These are phyloP conservation scores for Pituophis catenifer DNA, from an alignment of 2,113 vertebrate species.

Conservation along the genomic window DNA sequence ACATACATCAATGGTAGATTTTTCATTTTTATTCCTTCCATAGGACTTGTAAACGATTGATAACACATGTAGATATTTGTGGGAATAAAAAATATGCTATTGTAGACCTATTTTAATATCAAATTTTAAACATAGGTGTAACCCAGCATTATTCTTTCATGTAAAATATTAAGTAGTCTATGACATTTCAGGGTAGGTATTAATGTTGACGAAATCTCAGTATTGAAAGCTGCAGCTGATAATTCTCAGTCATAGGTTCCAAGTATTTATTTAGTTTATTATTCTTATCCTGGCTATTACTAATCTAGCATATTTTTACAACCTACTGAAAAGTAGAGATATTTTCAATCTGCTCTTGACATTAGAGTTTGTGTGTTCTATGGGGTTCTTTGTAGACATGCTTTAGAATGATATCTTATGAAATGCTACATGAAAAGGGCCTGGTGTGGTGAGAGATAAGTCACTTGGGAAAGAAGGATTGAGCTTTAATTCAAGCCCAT, in stretches of 20 bases:
- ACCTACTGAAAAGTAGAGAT: not conserved
- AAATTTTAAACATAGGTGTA: not conserved
- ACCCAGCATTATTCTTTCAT: not conserved
- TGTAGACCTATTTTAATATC: not conserved
- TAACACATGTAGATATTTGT: constrained; percentile 22
- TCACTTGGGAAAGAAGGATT: not conserved
- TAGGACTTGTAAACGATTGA: fast-evolving
- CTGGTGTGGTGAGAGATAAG: not conserved
- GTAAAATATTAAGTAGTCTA: not conserved
- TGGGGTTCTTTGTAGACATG: not conserved
- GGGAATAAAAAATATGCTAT: constrained; percentile 9
- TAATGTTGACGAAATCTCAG: not conserved
- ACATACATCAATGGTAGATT: not conserved
- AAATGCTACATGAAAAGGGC: not conserved
- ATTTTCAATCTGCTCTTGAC: not conserved
- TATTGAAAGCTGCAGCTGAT: not conserved
- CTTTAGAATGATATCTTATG: not conserved
- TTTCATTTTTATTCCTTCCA: not conserved
- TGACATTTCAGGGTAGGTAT: not conserved
- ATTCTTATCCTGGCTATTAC: not conserved
- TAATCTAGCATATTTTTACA: not conserved
- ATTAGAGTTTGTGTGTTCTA: not conserved
- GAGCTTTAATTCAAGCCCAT: not conserved
- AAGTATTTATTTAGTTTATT: not conserved
- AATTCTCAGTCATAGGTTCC: not conserved